phyloP scores from a whole-genome alignment of 2,797 vertebrate genomes.

The Pelodytes ibericus region DNA sequence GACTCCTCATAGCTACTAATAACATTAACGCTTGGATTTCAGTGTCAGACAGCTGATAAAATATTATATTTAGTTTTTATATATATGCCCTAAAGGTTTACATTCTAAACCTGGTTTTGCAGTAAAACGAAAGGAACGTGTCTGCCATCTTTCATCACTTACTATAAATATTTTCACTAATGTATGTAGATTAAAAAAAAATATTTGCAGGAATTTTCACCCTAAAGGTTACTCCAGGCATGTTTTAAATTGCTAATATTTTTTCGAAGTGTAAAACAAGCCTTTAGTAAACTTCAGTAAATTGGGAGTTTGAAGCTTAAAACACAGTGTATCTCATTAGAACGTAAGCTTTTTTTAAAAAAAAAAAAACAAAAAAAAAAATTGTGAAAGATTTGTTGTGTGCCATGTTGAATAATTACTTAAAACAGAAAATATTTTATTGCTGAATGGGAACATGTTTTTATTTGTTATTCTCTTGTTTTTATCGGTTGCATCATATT shows the following conservation, averaged over 20 bases:
- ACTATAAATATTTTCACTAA: slow-evolving; percentile 36
- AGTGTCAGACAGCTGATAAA: slow-evolving; percentile 28
- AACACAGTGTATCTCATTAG: no score
- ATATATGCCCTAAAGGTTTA: slow-evolving; percentile 4
- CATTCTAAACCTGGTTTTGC: background rate
- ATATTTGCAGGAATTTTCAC: slow-evolving; percentile 28
- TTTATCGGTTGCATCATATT: no score
- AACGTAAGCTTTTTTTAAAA: no score
- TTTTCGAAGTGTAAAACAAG: background rate
- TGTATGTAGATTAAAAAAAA: slow-evolving; percentile 28
- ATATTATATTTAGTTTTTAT: slow-evolving; percentile 30
- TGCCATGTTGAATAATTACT: no score
- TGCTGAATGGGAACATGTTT: no score
- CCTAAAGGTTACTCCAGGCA: slow-evolving; percentile 18
- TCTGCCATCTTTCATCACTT: slow-evolving; percentile 38
- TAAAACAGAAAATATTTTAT: no score
- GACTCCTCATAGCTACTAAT: background rate
- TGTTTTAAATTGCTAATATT: slow-evolving; percentile 20
- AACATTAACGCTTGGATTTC: slow-evolving; percentile 17
- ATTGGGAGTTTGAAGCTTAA: no score
- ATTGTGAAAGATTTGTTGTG: no score
- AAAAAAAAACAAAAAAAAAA: no score
- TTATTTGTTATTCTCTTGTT: no score
- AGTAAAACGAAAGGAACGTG: slow-evolving; percentile 12
- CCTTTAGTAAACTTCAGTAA: slow-evolving; percentile 5